Evolutionary conservation across 2,888 invertebrate genomes (phyloP).

Genomic region (Cyrtodaria siliqua): DNA sequence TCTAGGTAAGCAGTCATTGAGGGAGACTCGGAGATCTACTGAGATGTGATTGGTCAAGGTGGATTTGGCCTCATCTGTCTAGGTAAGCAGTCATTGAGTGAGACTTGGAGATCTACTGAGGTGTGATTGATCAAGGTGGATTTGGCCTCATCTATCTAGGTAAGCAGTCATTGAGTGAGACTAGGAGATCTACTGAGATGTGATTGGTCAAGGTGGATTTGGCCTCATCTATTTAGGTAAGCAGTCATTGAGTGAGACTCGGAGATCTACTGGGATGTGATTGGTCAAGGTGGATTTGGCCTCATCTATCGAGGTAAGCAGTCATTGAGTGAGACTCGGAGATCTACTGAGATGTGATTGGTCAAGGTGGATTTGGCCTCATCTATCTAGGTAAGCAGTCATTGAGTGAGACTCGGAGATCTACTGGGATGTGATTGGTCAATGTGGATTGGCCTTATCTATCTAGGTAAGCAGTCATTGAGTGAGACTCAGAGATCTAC

Average conservation of each 20-base stretch:
- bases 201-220: conserved; percentile 96
- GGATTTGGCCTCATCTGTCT: conserved; percentile 98
- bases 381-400: conserved; percentile 93
- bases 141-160: conserved; percentile 97
- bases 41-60: conserved; percentile 85
- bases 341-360: conserved; percentile 94
- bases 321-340: no score
- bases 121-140: conserved; percentile 88
- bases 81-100: no score
- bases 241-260: no score
- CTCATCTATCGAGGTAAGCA: conserved; percentile 93
- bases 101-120: no score
- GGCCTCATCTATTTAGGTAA: conserved; percentile 95
- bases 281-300: conserved; percentile 92
- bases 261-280: conserved; percentile 88
- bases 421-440: conserved; percentile 94
- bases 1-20: conserved; percentile 89
- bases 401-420: no score
- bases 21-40: conserved; percentile 94
- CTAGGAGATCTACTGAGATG: no score
- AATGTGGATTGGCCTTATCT: conserved; percentile 97
- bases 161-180: no score
- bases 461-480: conserved; percentile 90
- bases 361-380: conserved; percentile 96
- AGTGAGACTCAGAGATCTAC: no score